Conservation (phyloP, 2,797 vertebrate genomes). For the Galaxias olidus region DNA sequence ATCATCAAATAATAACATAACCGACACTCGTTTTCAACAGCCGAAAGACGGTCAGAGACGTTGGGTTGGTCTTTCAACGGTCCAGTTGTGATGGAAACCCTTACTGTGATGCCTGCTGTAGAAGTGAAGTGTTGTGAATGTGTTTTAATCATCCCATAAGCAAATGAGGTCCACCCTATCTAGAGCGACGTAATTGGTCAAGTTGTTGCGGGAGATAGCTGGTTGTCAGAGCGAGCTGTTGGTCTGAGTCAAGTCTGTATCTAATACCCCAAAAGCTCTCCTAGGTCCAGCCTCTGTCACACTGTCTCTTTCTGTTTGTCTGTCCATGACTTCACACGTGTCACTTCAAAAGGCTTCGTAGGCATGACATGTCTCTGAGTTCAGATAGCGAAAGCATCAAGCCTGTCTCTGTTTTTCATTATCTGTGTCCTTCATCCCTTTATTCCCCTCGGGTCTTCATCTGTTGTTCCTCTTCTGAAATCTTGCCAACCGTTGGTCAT, state of each 20-base stretch:
- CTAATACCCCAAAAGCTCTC: slow-evolving; percentile 42
- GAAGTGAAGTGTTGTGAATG: no score
- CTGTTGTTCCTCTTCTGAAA: no score
- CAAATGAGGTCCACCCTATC: background rate
- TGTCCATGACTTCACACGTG: slow-evolving; percentile 17
- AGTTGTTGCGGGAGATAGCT: background rate
- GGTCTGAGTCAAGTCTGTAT: slow-evolving; percentile 48
- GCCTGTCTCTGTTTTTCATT: no score
- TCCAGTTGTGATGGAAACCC: no score
- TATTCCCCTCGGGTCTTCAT: no score
- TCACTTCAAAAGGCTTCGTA: background rate
- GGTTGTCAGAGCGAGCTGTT: slow-evolving; percentile 42
- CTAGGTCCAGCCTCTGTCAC: slow-evolving; percentile 30
- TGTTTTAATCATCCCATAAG: background rate
- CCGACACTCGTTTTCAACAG: no score
- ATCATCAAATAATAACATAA: no score
- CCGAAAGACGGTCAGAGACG: no score
- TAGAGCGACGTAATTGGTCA: background rate
- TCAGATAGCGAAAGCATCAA: slow-evolving; percentile 1
- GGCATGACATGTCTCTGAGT: background rate
- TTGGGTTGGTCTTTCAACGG: no score
- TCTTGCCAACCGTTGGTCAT: no score
- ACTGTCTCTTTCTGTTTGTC: slow-evolving; percentile 29
- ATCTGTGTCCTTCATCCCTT: no score
- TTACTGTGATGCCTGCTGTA: no score